These are phyloP conservation scores for Ceryle rudis DNA, from an alignment of 2,797 vertebrate species.

Conservation along the genomic window DNA sequence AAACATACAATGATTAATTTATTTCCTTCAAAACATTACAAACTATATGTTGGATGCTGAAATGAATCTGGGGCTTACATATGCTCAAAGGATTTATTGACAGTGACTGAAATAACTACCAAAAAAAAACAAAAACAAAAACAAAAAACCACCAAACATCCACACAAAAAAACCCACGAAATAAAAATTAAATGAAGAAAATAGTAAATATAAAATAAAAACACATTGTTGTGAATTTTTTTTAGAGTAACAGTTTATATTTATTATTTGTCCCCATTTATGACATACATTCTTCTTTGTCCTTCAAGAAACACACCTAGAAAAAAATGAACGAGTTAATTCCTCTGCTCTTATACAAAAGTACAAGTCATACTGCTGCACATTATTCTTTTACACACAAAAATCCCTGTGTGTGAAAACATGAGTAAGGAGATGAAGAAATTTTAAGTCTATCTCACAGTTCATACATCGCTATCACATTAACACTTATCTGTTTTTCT, in stretches of 20 bases:
- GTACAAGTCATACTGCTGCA: neutral
- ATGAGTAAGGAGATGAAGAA: neutral
- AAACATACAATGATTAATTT: neutral
- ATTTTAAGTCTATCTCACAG: neutral
- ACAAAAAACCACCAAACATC: no score
- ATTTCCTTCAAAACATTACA: constrained; percentile 13
- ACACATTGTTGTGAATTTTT: neutral
- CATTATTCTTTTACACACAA: neutral
- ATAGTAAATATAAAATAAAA: neutral
- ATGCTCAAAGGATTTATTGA: neutral
- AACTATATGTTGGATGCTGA: neutral
- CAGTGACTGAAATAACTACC: neutral
- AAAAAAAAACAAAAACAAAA: neutral
- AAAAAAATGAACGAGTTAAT: neutral
- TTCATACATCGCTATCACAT: neutral
- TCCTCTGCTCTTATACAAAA: neutral
- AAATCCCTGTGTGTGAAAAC: neutral
- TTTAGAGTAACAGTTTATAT: neutral
- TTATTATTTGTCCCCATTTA: neutral
- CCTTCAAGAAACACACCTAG: neutral
- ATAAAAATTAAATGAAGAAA: neutral
- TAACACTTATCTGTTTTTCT: neutral
- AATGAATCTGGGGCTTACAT: neutral
- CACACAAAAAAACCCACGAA: neutral
- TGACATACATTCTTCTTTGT: neutral